Conservation (phyloP, 1,140 invertebrate genomes). For the Drosophila truncata region DNA sequence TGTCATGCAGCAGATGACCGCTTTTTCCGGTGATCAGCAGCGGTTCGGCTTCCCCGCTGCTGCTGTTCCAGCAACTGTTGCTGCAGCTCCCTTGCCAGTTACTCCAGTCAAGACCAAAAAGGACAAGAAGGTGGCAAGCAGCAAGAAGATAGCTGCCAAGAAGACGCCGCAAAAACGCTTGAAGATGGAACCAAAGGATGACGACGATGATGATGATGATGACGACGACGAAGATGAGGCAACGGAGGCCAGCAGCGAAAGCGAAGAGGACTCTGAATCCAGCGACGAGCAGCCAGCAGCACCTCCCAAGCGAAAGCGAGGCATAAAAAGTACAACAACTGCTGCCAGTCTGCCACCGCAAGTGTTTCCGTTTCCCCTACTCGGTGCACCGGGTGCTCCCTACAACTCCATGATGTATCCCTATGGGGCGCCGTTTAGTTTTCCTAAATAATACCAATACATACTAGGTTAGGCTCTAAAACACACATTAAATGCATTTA, state of each 20-base stretch:
- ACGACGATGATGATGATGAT: slow-evolving; percentile 52
- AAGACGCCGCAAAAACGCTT: slow-evolving; percentile 52
- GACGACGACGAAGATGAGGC: slow-evolving; percentile 28
- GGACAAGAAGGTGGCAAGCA: slow-evolving; percentile 37
- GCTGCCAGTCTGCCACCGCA: slow-evolving; percentile 35
- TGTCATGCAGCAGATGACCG: slow-evolving; percentile 71
- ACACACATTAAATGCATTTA: slow-evolving; percentile 1
- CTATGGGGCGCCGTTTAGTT: slow-evolving; percentile 59
- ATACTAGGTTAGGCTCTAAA: slow-evolving; percentile 6
- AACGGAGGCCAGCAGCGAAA: slow-evolving; percentile 44
- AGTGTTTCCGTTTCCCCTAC: slow-evolving; percentile 59
- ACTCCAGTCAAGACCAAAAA: slow-evolving; percentile 50
- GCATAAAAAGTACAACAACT: slow-evolving; percentile 18
- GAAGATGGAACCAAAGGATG: slow-evolving; percentile 53
- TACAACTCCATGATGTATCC: slow-evolving; percentile 71
- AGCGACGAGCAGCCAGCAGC: slow-evolving; percentile 42
- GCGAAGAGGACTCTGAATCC: slow-evolving; percentile 51
- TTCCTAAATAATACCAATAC: slow-evolving; percentile 43
- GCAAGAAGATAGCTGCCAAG: slow-evolving; percentile 32
- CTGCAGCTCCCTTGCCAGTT: neutral
- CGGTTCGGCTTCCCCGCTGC: slow-evolving; percentile 56
- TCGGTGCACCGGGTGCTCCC: slow-evolving; percentile 57
- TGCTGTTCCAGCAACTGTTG: neutral
- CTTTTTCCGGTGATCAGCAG: slow-evolving; percentile 58
- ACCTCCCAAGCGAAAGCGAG: slow-evolving; percentile 54